Base-by-base conservation (phyloP, 2,113 vertebrate species). In the Upupa epops region DNA sequence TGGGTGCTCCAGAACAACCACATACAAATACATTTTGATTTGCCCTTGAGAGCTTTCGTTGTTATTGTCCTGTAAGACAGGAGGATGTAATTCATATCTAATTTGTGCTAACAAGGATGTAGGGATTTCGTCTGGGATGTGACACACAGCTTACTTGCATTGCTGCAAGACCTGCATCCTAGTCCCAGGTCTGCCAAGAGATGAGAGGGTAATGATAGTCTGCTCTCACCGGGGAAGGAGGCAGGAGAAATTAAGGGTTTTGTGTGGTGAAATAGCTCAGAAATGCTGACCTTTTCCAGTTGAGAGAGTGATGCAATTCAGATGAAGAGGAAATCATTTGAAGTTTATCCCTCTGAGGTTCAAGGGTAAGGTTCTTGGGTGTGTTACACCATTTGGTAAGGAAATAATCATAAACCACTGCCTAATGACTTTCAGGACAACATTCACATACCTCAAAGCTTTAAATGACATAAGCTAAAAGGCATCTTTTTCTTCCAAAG, bases 41-140 rank as follows among this genome's bases (percentile, higher is more conserved):
- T 0, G 0, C n/a, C 72, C 45, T 61, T 31, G 31, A n/a, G 40
- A 55, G 24, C 34, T 24, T 9, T 31, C 49, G 52, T 40, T 26
- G 26, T 65, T 78, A 17, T 28, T 51, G 18, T 34, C 24, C 21
- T 0, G 0, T 17, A 46, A 61, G 6, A 10, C 0, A 0, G 8
- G 17, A 84, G 7, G 15, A 36, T 63, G 19, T 6, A 11, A 22
- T 75, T 86, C 32, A 49, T 17, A 17, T 26, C 11, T 37, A 12
- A 40, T 31, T 90, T 0, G 0, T 31, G n/a, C 29, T 90, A 69
- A 51, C 78, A 37, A 68, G 34, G 34, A n/a, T 29, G 13, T 13
- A 2, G 2, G 54, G 28, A 17, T 75, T 8, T 13, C 45, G 77
- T 36, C 1, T 2, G 19, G 20, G 8, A 2, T 56, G 71, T 55